phyloP scores from a whole-genome alignment of 2,888 invertebrate species.

The Anodontia alba region DNA sequence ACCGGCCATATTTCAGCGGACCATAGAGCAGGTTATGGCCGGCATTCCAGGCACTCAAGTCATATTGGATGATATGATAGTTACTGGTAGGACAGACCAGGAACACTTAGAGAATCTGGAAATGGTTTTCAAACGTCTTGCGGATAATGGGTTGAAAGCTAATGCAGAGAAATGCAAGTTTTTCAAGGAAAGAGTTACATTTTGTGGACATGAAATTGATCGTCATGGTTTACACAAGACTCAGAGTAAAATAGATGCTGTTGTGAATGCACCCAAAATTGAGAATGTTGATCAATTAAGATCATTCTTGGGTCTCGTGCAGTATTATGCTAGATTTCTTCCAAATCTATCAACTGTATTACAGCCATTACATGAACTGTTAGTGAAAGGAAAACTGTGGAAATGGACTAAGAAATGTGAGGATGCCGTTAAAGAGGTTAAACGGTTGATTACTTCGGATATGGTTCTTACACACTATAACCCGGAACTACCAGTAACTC shows the following conservation, averaged over 20 bases:
- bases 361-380: conserved; percentile 64
- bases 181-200: conserved; percentile 36
- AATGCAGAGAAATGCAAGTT: conserved; percentile 50
- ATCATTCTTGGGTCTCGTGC: conserved; percentile 38
- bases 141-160: conserved; percentile 28
- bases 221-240: conserved; percentile 43
- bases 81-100: conserved; percentile 33
- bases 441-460: conserved; percentile 58
- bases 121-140: conserved; percentile 25
- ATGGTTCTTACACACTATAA: conserved; percentile 78
- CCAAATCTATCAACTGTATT: too few species aligned
- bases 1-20: too few species aligned
- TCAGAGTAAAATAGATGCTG: conserved; percentile 37
- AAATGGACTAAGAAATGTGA: conserved; percentile 45
- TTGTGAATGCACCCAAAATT: conserved; percentile 37
- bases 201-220: conserved; percentile 48
- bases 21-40: too few species aligned
- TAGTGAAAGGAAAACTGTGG: conserved; percentile 56
- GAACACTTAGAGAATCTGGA: conserved; percentile 37
- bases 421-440: conserved; percentile 60
- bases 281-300: too few species aligned
- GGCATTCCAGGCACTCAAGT: conserved; percentile 52
- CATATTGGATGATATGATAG: conserved; percentile 47
- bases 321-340: too few species aligned
- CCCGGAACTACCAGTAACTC: conserved; percentile 68